Evolutionary conservation across 2,113 vertebrate genomes (phyloP), one percentile per base, ranked within the genome.

Genomic region (Myotis brandtii): DNA sequence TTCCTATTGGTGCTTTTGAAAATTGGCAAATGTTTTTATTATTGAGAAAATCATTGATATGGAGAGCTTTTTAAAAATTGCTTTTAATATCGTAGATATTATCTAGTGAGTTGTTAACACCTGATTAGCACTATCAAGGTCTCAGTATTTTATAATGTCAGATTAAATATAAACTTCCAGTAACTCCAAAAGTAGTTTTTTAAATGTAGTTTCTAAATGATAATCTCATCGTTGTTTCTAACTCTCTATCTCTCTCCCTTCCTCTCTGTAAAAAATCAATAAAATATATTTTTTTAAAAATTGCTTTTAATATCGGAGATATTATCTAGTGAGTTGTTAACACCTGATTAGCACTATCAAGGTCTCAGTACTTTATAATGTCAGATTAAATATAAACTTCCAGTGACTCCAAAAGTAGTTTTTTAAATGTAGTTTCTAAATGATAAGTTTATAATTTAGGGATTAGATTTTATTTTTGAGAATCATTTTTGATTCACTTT

Each of bases 1-100:
- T 83, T 59, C 6, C 14, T 83, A 17, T 84, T 95, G 67, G 70
- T 89, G 40, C 69, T 86, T 95, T 95, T 89, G 54, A 82, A 92
- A 96, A 52, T 84, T 94, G 56, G 50, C 21, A 12, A 23, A 23
- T 82, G 76, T 83, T 85, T 90, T 64, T 64, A 43, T 82, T 82
- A 43, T 64, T 64, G 56, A 64, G 80, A 82, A 10, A 37, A 37
- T 43, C 27, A 46, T 43, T 62, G 54, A 64, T 82, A 82, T 30
- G 18, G 27, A 83, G 56, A 46, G 67, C 48, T 72, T 79, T 89
- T 66, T 46, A 21, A 82, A 93, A 90, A 75, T 62, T 79, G 67
- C 34, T 59, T 90, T 62, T 62, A 62, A 25, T 13, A 5, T 79
- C 27, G 2, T 25, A 90, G 18, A 62, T 91, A 25, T 18, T 14